A percentile compares a stretch with the other conserved stretches of the same genome.
Conservation (phyloP, 2,888 invertebrate species). For the Gari tellinella region DNA sequence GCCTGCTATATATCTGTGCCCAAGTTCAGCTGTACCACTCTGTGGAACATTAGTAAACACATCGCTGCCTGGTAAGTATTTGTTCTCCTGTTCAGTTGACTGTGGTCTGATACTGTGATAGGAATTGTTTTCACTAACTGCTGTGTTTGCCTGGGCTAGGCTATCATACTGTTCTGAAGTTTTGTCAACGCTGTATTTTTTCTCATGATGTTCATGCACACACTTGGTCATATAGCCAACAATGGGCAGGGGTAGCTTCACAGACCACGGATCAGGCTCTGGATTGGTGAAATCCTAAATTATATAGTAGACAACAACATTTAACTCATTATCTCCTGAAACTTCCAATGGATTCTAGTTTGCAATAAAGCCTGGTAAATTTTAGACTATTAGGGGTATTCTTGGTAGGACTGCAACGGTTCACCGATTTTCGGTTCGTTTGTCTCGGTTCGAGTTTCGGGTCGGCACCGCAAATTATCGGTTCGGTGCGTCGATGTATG, state of each 20-base stretch:
- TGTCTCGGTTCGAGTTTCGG: no score
- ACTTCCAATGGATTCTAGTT: no score
- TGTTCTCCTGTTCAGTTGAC: neutral
- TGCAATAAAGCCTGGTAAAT: no score
- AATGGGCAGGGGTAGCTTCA: slow-evolving; percentile 73
- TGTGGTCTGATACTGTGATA: neutral
- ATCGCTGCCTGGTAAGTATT: no score
- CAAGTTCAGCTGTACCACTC: neutral
- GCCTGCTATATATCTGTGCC: neutral
- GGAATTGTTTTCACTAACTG: neutral
- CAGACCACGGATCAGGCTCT: slow-evolving; percentile 77
- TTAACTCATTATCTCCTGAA: no score
- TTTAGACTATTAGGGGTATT: no score
- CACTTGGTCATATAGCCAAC: slow-evolving; percentile 74
- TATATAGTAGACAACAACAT: no score
- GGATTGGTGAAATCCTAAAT: slow-evolving; percentile 71
- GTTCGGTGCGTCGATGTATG: no score
- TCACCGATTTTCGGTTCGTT: no score
- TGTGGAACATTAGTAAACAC: no score
- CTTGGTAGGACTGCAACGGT: no score
- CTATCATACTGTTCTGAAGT: slow-evolving; percentile 26
- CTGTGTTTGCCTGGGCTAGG: neutral
- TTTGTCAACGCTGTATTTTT: slow-evolving; percentile 4
- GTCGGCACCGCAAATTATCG: no score
- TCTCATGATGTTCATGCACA: slow-evolving; percentile 56